Evolutionary conservation across 2,113 vertebrate species (phyloP).

Genomic region (Mesoclemmys tuberculata): DNA sequence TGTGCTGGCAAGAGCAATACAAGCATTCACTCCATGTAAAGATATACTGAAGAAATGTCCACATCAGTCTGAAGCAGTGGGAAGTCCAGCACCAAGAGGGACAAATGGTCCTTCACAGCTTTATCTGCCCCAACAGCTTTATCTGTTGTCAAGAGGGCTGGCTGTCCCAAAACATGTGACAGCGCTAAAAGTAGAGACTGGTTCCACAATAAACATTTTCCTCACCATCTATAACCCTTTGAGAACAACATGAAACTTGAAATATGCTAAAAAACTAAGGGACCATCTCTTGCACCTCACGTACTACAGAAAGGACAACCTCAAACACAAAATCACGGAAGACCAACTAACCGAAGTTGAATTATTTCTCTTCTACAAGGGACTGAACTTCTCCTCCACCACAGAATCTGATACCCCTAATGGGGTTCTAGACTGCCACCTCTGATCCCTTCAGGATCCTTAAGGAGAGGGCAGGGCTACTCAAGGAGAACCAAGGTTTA

Average conservation of each 20-base stretch:
- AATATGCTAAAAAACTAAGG: not conserved
- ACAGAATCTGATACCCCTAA: too few species aligned
- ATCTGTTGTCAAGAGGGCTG: too few species aligned
- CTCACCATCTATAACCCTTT: not conserved
- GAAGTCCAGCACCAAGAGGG: not conserved
- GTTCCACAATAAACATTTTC: not conserved
- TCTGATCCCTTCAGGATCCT: too few species aligned
- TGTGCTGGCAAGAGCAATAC: not conserved
- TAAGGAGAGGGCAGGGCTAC: too few species aligned
- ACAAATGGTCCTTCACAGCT: too few species aligned
- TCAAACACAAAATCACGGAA: not conserved
- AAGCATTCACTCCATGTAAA: not conserved
- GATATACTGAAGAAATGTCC: not conserved
- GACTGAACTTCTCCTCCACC: too few species aligned
- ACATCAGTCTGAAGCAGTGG: not conserved
- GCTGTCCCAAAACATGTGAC: too few species aligned
- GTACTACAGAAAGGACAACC: not conserved
- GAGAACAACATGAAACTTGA: not conserved
- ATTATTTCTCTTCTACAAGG: too few species aligned
- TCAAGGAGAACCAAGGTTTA: too few species aligned
- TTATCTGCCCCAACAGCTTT: too few species aligned
- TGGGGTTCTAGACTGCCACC: too few species aligned
- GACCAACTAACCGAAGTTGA: too few species aligned
- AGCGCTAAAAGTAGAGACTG: not conserved
- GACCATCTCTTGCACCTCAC: not conserved